Percentiles rank a stretch among this genome's conserved stretches.
phyloP scores from a whole-genome alignment of 53 echinoderm and acorn worm genomes.

The Paracentrotus lividus region DNA sequence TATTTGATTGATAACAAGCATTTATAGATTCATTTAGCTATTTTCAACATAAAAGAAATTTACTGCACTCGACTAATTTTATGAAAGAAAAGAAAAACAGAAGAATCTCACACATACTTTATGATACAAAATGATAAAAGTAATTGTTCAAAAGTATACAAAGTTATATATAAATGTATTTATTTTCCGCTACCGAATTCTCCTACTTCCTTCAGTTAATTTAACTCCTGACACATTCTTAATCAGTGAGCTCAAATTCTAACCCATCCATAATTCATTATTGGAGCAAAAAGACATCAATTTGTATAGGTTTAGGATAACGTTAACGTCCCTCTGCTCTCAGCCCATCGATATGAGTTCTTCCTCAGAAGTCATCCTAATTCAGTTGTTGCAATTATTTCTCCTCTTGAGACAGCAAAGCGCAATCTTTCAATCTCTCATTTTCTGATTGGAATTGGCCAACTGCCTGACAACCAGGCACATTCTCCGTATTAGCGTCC shows the following conservation, averaged over 20 bases:
- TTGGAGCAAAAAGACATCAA: no score
- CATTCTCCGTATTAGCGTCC: neutral
- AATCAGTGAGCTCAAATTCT: neutral
- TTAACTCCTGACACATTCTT: neutral
- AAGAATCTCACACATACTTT: no score
- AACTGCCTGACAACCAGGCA: constrained; percentile 19
- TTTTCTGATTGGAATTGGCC: constrained; percentile 40
- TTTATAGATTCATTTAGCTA: no score
- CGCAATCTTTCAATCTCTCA: neutral
- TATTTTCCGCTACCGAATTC: neutral
- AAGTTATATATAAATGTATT: neutral
- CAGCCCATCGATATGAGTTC: no score
- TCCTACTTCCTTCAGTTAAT: constrained; percentile 9
- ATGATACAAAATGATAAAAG: no score
- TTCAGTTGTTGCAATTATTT: constrained; percentile 43
- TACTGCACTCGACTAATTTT: no score
- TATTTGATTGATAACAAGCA: no score
- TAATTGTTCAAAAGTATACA: no score
- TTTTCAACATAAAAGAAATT: no score
- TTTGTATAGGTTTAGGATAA: no score
- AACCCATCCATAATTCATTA: neutral
- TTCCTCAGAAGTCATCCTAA: constrained; percentile 56
- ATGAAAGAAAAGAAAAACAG: no score
- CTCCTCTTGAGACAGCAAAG: neutral
- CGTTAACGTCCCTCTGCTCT: no score